These are phyloP conservation scores for Cheilosia vulpina DNA, from an alignment of 2,888 invertebrate genomes.

Conservation along the genomic window DNA sequence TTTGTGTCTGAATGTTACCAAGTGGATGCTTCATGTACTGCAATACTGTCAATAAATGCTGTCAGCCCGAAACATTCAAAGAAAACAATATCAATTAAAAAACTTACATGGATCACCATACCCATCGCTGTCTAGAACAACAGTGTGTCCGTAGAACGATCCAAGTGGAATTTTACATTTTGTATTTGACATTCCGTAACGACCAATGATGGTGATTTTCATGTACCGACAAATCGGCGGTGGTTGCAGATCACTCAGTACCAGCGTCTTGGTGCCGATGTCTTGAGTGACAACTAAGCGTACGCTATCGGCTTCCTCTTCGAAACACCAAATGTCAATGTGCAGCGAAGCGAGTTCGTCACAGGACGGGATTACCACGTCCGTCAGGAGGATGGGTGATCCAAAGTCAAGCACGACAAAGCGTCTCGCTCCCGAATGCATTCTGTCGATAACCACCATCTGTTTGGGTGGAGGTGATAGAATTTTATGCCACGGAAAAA, in stretches of 20 bases:
- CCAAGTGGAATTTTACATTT: conserved; percentile 95
- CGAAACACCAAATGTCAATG: conserved; percentile 94
- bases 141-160: conserved; percentile 96
- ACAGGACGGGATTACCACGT: conserved; percentile 92
- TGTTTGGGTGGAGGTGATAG: conserved; percentile 92
- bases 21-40: conserved; percentile 80
- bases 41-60: conserved; percentile 73
- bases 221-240: conserved; percentile 94
- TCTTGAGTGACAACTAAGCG: conserved; percentile 93
- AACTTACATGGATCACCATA: conserved; percentile 80
- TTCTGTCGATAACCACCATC: conserved; percentile 94
- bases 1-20: conserved; percentile 84
- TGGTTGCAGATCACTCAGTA: conserved; percentile 95
- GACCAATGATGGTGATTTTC: conserved; percentile 95
- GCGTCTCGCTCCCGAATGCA: conserved; percentile 96
- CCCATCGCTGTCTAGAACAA: conserved; percentile 88
- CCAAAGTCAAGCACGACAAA: conserved; percentile 97
- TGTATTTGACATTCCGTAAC: conserved; percentile 95
- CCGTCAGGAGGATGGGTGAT: conserved; percentile 92
- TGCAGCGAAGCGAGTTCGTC: conserved; percentile 92
- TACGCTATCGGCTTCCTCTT: conserved; percentile 93
- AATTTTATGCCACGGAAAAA: conserved; percentile 90
- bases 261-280: conserved; percentile 93
- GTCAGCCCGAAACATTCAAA: not conserved
- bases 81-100: not conserved